These are phyloP conservation scores for Esox lucius DNA, from an alignment of 2,797 vertebrate genomes.

Conservation along the genomic window DNA sequence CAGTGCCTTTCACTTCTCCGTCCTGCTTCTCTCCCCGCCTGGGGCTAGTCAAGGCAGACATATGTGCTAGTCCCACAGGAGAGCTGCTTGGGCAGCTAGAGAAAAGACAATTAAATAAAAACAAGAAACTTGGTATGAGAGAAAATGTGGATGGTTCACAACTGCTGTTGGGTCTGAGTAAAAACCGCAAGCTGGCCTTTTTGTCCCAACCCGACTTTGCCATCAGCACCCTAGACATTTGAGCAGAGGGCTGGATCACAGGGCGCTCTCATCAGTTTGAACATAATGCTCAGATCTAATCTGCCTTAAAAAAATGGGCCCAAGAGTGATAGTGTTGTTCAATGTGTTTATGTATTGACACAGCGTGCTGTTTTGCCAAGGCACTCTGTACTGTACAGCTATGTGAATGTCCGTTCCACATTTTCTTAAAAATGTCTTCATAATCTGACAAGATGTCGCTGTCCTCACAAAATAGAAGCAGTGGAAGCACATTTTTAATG, in stretches of 20 bases:
- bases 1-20: background rate
- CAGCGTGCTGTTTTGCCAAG: no score
- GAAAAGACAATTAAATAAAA: background rate
- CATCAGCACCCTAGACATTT: background rate
- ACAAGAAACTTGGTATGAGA: background rate
- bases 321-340: background rate
- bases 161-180: conserved; percentile 9
- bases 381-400: no score
- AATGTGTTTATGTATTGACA: background rate
- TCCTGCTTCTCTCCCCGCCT: conserved; percentile 24
- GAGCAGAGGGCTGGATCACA: background rate
- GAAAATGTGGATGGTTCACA: conserved; percentile 1
- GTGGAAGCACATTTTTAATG: background rate
- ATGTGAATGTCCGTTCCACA: background rate
- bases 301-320: background rate
- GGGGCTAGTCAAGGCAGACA: conserved; percentile 29
- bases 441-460: conserved; percentile 1
- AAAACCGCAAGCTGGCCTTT: background rate
- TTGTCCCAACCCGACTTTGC: background rate
- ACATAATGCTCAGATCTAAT: no score
- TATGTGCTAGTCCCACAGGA: conserved; percentile 24
- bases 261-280: background rate
- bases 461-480: background rate
- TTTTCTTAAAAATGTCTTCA: background rate
- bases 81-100: background rate